These are phyloP conservation scores for Ochotona princeps DNA, from an alignment of 2,113 vertebrate species.

Conservation along the genomic window DNA sequence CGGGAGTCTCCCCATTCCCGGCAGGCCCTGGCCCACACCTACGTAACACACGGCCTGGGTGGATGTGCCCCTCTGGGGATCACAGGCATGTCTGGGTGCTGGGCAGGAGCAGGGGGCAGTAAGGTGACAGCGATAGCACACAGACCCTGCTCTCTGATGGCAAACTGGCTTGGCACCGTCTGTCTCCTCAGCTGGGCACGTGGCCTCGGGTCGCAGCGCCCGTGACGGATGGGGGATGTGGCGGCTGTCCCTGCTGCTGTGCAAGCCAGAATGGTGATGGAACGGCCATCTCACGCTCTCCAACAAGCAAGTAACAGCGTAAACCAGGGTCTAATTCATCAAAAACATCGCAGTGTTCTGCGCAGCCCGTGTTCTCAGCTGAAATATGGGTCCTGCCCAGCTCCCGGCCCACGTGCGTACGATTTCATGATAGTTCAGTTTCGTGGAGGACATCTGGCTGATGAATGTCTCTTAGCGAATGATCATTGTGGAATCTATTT, in stretches of 20 bases:
- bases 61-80: no score
- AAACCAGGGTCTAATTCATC: constrained; percentile 67
- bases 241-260: neutral
- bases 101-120: no score
- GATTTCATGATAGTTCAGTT: constrained; percentile 78
- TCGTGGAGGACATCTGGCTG: constrained; percentile 76
- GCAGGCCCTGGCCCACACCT: no score
- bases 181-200: neutral
- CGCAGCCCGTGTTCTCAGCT: neutral
- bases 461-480: constrained; percentile 72
- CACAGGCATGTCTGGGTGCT: no score
- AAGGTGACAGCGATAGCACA: rapidly evolving
- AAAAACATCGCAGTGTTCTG: neutral
- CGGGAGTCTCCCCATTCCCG: no score
- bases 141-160: rapidly evolving
- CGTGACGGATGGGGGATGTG: neutral
- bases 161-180: rapidly evolving
- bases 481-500: constrained; percentile 78
- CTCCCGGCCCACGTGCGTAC: constrained; percentile 44
- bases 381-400: constrained; percentile 73
- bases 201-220: neutral
- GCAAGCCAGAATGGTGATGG: constrained; percentile 53
- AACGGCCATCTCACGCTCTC: constrained; percentile 59
- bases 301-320: constrained; percentile 67
- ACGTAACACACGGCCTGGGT: no score